Evolutionary conservation across 2,888 invertebrate genomes (phyloP).

Genomic region (Trichogramma evanescens): DNA sequence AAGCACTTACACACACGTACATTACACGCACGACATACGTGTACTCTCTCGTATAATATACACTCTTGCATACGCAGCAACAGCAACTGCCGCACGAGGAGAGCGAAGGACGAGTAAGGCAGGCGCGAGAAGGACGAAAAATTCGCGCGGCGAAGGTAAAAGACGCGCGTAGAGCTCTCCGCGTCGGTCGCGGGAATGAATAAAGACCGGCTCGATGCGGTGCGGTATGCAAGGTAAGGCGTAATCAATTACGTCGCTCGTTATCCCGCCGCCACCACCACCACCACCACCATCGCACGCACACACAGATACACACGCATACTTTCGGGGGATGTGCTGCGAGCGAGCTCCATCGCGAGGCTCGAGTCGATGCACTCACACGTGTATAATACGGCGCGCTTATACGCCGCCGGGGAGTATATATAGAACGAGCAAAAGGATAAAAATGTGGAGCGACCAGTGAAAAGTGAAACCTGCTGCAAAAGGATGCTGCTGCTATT

Average conservation of each 20-base stretch:
- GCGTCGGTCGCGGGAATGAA: background rate
- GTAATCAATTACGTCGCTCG: too few relatives aligned
- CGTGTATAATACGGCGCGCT: background rate
- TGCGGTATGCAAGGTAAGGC: too few relatives aligned
- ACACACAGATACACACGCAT: too few relatives aligned
- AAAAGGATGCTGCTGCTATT: background rate
- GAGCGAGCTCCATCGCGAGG: too few relatives aligned
- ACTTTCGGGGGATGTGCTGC: too few relatives aligned
- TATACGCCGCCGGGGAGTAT: background rate
- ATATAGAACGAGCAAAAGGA: background rate
- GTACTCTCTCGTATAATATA: too few relatives aligned
- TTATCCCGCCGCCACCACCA: too few relatives aligned
- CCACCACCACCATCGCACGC: too few relatives aligned
- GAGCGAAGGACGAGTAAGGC: conserved; percentile 18
- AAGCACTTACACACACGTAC: too few relatives aligned
- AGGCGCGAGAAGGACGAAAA: conserved; percentile 10
- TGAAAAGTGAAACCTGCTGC: background rate
- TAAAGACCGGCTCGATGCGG: background rate
- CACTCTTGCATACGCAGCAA: too few relatives aligned
- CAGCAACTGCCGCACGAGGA: background rate
- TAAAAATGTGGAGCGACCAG: background rate
- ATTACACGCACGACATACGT: too few relatives aligned
- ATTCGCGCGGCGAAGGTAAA: conserved; percentile 13
- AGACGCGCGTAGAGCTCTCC: background rate
- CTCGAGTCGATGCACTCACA: background rate